Evolutionary conservation across 2,797 vertebrate genomes (phyloP).

Genomic region (Notolepis coatsorum): DNA sequence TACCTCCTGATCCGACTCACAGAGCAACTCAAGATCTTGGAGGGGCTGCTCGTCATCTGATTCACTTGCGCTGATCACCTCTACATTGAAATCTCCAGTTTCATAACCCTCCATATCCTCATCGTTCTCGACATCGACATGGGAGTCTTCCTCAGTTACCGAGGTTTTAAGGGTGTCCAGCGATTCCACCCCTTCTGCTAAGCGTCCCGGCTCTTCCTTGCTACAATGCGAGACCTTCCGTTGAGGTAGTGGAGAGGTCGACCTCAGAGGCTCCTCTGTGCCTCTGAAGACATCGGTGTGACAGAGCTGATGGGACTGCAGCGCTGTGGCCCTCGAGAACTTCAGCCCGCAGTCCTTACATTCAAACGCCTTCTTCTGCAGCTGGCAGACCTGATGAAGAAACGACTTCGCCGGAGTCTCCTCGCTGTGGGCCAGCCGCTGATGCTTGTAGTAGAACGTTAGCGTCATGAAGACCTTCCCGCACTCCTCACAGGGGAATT

Average conservation of each 20-base stretch:
- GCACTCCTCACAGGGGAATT: constrained; percentile 79
- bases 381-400: constrained; percentile 81
- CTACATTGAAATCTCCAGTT: constrained; percentile 73
- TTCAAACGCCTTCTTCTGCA: constrained; percentile 84
- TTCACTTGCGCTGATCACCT: constrained; percentile 77
- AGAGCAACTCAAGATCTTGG: constrained; percentile 75
- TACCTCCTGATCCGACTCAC: constrained; percentile 80
- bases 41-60: constrained; percentile 64
- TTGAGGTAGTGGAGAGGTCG: constrained; percentile 20
- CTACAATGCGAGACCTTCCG: constrained; percentile 30
- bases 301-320: constrained; percentile 82
- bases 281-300: constrained; percentile 76
- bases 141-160: constrained; percentile 28
- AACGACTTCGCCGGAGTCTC: constrained; percentile 82
- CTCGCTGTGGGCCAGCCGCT: constrained; percentile 75
- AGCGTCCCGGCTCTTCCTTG: constrained; percentile 23
- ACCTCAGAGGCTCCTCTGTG: constrained; percentile 40
- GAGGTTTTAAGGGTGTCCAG: constrained; percentile 14
- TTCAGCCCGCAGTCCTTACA: constrained; percentile 81
- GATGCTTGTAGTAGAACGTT: constrained; percentile 79
- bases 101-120: constrained; percentile 68
- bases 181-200: constrained; percentile 22
- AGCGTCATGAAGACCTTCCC: constrained; percentile 80
- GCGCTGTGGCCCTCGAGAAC: constrained; percentile 82
- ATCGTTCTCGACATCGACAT: constrained; percentile 42